These are phyloP conservation scores for Premnoplex brunnescens DNA, from an alignment of 2,797 vertebrate genomes.

Conservation along the genomic window DNA sequence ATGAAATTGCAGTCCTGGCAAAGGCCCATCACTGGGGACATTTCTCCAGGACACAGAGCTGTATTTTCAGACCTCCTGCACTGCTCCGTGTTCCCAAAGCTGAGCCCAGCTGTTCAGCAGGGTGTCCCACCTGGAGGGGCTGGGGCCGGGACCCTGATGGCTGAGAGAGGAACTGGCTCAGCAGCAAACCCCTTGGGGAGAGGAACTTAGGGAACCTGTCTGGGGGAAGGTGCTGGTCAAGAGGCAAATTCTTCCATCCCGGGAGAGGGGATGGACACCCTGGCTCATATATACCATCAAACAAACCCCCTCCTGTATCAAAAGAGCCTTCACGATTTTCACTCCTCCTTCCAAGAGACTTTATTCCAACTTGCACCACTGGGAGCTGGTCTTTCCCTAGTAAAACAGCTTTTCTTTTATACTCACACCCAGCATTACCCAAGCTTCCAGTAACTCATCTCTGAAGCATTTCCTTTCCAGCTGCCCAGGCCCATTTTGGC, in stretches of 20 bases:
- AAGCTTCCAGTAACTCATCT: background rate
- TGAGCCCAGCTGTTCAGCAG: background rate
- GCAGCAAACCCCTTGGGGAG: background rate
- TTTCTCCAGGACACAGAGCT: background rate
- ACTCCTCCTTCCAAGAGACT: background rate
- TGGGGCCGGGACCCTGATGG: background rate
- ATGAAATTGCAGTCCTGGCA: background rate
- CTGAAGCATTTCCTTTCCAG: background rate
- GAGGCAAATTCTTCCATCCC: background rate
- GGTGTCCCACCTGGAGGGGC: background rate
- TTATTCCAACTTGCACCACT: rapidly evolving
- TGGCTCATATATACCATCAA: background rate
- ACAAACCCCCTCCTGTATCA: background rate
- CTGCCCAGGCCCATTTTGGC: background rate
- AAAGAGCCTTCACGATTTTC: background rate
- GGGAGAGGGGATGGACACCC: background rate
- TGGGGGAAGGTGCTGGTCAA: background rate
- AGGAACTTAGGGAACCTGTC: background rate
- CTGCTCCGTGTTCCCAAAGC: background rate
- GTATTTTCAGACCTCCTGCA: rapidly evolving
- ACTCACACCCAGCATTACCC: background rate
- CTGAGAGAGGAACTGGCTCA: background rate
- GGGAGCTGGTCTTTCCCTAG: background rate
- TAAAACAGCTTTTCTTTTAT: background rate
- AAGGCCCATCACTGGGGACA: rapidly evolving